Evolutionary conservation across 1,140 invertebrate genomes (phyloP), one percentile per base, ranked within the genome.

Genomic region (Papilio dardanus): DNA sequence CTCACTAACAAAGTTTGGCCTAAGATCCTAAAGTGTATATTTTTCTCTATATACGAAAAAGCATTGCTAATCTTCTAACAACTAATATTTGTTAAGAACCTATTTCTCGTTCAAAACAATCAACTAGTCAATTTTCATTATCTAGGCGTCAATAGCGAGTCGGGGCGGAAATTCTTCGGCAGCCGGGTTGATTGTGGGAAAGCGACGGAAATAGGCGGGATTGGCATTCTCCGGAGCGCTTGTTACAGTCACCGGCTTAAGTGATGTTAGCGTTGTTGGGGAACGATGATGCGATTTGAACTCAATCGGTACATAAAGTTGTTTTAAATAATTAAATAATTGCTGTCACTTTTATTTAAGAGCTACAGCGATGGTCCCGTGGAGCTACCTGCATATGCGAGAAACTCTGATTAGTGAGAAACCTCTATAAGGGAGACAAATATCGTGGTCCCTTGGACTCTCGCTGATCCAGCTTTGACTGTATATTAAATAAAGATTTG

Each of bases 151-250:
- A 31, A 54, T 54, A 30, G 28, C 42, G 42, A 54, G 71, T n/a
- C 69, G 69, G 14, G 71, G 69, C 77, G 77, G 77, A 76, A 76
- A 78, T 78, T 76, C 69, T 68, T 76, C 71, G 74, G 71, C 75
- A 33, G 77, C 37, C 58, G 35, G 68, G 42, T 50, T 78, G 77
- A 78, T 78, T 78, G 77, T 78, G 68, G 77, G 58, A 73, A 66
- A 46, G 69, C 62, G 40, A 19, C 66, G 77, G 77, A 78, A 76
- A 78, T 78, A 35, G 74, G 54, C 40, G n/a, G 58, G 62, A 78
- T 74, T 78, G 77, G 35, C 69, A 76, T 76, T 78, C 77, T 78
- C 77, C 77, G 77, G 77, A n/a, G 46, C 71, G 46, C 71, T 54
- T 73, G 71, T 75, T 40, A 54, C 69, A 76, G 66, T 33, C 42